phyloP scores from a whole-genome alignment of 2,888 invertebrate genomes.

The Clusia tigrina region DNA sequence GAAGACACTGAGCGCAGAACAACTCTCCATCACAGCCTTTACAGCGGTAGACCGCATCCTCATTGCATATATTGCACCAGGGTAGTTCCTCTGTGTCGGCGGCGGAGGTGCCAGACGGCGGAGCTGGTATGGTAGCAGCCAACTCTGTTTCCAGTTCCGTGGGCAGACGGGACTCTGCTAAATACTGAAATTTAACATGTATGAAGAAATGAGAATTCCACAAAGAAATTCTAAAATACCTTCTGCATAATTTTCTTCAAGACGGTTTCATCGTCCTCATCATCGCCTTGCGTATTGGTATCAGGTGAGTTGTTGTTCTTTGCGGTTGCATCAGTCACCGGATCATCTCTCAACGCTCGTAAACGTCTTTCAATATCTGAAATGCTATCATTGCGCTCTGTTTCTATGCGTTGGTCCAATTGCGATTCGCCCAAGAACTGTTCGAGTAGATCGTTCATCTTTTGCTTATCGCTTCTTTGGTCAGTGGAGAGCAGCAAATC shows the following conservation, averaged over 20 bases:
- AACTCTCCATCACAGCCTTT: constrained; percentile 80
- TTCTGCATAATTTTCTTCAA: constrained; percentile 58
- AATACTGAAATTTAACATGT: constrained; percentile 56
- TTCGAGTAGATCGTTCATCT: constrained; percentile 74
- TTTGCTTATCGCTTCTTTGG: constrained; percentile 74
- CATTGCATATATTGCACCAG: constrained; percentile 87
- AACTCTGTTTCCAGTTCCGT: constrained; percentile 64
- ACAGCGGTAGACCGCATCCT: constrained; percentile 78
- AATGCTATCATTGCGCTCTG: constrained; percentile 64
- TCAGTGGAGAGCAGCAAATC: constrained; percentile 66
- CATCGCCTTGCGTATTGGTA: constrained; percentile 54
- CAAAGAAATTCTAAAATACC: constrained; percentile 38
- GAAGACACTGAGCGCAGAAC: constrained; percentile 80
- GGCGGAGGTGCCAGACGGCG: constrained; percentile 36
- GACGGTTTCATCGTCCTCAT: constrained; percentile 60
- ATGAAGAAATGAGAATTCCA: constrained; percentile 1
- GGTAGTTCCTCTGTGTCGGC: constrained; percentile 71
- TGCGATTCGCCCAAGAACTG: constrained; percentile 68
- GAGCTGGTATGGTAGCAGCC: constrained; percentile 41
- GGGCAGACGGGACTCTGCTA: constrained; percentile 66
- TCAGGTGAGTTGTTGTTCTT: constrained; percentile 32
- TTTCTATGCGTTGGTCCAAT: constrained; percentile 67
- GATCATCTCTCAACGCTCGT: constrained; percentile 66
- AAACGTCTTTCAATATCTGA: constrained; percentile 68
- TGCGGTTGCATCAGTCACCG: constrained; percentile 33